Base-by-base conservation (phyloP, 1,140 invertebrate species). In the Dendrolimus punctatus region DNA sequence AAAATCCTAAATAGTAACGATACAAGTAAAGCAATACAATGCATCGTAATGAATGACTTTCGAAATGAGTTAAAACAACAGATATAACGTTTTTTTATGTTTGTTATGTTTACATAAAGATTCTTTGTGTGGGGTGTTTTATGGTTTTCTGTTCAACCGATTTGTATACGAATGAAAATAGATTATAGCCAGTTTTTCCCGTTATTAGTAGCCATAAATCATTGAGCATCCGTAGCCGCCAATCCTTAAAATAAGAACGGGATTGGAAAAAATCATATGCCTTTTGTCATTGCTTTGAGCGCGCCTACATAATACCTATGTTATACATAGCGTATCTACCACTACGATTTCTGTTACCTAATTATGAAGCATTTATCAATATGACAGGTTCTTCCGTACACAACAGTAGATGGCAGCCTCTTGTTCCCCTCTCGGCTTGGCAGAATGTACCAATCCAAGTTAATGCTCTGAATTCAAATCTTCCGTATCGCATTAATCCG, bases 81-180 rank as follows among this genome's bases (percentile, higher is more conserved):
- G 80, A 76, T 82, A 85, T 86, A 86, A 83, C 73, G 66, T 60
- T 71, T 81, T 58, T 85, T 86, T 79, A 86, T 69, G 80, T 80
- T 73, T 78, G 74, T 85, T 85, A 77, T 85, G 83, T 86, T 86
- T 85, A 84, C 80, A 82, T 82, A 86, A 86, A 83, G 81, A 86
- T 85, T 84, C 83, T 86, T 86, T 86, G 80, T 86, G 83, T 85
- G 74, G 64, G 78, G 78, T 77, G 80, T 83, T 86, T 86, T 81
- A 86, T 77, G 76, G 83, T 83, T 86, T 86, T 83, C 80, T 83
- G 80, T 83, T 86, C 80, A 73, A 77, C 75, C 80, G 80, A 84
- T 84, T 81, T 84, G 83, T 86, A 69, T 84, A 86, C 80, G 71
- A 77, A 76, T 84, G 74, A 64, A 86, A 86, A 86, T 86, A 86